Evolutionary conservation across 2,797 vertebrate species (phyloP).

Genomic region (Tiaroga cobitis): DNA sequence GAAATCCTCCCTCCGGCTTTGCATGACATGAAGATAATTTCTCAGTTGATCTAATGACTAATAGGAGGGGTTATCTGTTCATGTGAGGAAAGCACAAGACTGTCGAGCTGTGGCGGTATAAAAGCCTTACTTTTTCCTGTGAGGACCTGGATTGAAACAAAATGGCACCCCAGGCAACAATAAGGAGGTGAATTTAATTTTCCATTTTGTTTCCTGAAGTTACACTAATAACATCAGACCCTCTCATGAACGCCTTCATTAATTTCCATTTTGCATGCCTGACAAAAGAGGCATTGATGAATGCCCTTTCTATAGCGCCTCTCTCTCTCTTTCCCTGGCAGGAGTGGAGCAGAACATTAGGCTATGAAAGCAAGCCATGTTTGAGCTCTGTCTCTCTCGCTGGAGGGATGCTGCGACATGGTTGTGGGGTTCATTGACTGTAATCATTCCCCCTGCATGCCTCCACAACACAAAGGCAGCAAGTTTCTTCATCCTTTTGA

Average conservation of each 20-base stretch:
- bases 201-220: constrained; percentile 39
- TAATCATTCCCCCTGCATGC: constrained; percentile 1
- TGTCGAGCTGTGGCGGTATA: neutral
- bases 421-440: constrained; percentile 22
- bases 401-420: constrained; percentile 34
- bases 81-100: constrained; percentile 7
- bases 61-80: constrained; percentile 25
- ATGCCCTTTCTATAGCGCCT: constrained; percentile 19
- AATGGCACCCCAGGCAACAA: constrained; percentile 36
- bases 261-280: constrained; percentile 26
- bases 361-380: constrained; percentile 31
- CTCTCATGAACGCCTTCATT: constrained; percentile 29
- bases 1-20: neutral
- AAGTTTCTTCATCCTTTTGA: constrained; percentile 25
- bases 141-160: constrained; percentile 32
- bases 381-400: constrained; percentile 7
- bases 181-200: constrained; percentile 32
- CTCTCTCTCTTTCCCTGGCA: constrained; percentile 5
- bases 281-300: constrained; percentile 41
- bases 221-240: constrained; percentile 37
- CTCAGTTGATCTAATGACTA: constrained; percentile 31
- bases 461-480: constrained; percentile 15
- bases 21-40: constrained; percentile 37
- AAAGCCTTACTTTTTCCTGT: neutral
- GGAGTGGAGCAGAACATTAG: neutral